Conservation (phyloP, 2,797 vertebrate genomes). For the Pristis pectinata region DNA sequence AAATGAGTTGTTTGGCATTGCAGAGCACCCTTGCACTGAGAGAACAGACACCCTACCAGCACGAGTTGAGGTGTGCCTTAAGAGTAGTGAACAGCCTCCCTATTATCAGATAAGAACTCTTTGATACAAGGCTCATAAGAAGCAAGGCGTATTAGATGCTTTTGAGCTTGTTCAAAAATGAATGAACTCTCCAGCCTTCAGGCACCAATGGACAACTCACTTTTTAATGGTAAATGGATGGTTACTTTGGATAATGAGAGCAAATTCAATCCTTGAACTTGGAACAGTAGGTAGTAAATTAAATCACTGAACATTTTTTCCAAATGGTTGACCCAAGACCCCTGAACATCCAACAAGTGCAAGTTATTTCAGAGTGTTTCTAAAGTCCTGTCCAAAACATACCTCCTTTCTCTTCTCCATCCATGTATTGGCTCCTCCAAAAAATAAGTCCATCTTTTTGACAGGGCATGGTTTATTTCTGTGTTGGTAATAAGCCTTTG, state of each 20-base stretch:
- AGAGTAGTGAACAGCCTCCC: not conserved
- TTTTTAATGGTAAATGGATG: not conserved
- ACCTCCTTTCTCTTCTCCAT: not conserved
- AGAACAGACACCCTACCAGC: not conserved
- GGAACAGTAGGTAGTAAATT: not conserved
- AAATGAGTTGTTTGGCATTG: not conserved
- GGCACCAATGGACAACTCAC: not conserved
- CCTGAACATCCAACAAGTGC: not conserved
- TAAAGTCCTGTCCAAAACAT: not conserved
- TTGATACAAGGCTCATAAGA: not conserved
- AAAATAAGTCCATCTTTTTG: not conserved
- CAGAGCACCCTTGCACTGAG: not conserved
- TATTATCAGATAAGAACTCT: not conserved
- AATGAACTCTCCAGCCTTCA: not conserved
- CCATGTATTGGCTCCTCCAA: not conserved
- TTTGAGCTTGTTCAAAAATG: not conserved
- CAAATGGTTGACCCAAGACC: not conserved
- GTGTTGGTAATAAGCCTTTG: not conserved
- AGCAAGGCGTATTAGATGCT: not conserved
- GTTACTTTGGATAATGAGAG: conserved; percentile 3
- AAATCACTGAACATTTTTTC: not conserved
- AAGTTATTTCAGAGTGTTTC: not conserved
- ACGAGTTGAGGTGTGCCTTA: not conserved
- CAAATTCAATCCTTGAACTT: not conserved
- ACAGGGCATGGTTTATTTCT: not conserved